These are phyloP conservation scores for Eulithis prunata DNA, from an alignment of 2,888 invertebrate species.

Conservation along the genomic window DNA sequence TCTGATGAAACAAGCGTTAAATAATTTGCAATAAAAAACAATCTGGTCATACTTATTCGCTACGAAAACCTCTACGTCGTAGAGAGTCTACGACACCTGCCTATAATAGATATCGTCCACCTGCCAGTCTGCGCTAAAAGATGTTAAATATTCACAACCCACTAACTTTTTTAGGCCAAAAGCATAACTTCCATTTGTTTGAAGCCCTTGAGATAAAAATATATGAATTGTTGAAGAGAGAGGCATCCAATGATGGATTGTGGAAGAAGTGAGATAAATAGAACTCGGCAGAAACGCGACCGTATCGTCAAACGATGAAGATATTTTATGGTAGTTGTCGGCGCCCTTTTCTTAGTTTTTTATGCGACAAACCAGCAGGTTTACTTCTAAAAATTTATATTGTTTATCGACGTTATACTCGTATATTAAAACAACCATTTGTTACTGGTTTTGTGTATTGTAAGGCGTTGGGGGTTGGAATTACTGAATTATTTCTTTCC, in stretches of 20 bases:
- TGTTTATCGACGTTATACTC: background rate
- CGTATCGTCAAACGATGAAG: constrained; percentile 10
- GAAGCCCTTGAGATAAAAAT: constrained; percentile 8
- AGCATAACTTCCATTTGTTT: constrained; percentile 12
- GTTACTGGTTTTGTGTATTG: background rate
- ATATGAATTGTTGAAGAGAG: constrained; percentile 14
- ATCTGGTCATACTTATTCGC: background rate
- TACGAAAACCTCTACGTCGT: constrained; percentile 1
- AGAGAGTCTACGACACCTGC: constrained; percentile 3
- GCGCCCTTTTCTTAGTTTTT: constrained; percentile 13
- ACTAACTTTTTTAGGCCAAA: constrained; percentile 7
- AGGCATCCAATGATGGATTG: constrained; percentile 27
- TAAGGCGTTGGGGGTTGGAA: too few relatives aligned
- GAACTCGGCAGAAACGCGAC: constrained; percentile 17
- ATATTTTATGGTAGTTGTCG: constrained; percentile 12
- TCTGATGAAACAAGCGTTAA: too few relatives aligned
- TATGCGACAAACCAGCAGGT: constrained; percentile 7
- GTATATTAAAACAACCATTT: background rate
- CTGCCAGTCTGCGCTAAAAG: background rate
- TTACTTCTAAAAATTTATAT: background rate
- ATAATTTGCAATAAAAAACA: too few relatives aligned
- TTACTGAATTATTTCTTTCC: too few relatives aligned
- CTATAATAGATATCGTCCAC: background rate
- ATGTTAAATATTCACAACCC: constrained; percentile 3
- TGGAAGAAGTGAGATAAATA: constrained; percentile 31